Percentiles rank a stretch among this genome's conserved stretches.
Evolutionary conservation across 2,888 invertebrate species (phyloP).

Genomic region (Myopa tessellatipennis): DNA sequence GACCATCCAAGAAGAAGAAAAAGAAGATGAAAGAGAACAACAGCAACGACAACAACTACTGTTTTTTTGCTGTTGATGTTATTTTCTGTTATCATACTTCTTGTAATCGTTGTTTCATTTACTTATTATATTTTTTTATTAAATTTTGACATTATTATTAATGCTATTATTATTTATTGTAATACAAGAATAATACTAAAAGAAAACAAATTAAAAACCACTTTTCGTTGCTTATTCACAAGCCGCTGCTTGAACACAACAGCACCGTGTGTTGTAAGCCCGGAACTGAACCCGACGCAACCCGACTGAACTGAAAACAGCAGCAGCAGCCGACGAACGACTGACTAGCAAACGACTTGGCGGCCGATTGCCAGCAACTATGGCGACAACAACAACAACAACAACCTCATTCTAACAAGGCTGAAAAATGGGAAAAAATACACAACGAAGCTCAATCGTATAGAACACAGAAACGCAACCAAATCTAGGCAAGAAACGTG

Average conservation of each 20-base stretch:
- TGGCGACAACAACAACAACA: not conserved
- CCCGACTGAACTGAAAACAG: constrained; percentile 10
- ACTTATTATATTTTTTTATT: not conserved
- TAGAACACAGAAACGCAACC: not conserved
- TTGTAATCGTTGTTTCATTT: not conserved
- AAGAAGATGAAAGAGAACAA: no score
- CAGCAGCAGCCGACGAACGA: not conserved
- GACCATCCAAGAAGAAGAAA: no score
- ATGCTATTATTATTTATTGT: no score
- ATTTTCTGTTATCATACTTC: constrained; percentile 12
- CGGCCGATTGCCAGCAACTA: constrained; percentile 6
- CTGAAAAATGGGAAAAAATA: not conserved
- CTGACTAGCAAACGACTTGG: constrained; percentile 5
- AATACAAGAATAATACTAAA: not conserved
- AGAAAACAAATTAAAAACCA: not conserved
- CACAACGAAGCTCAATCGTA: no score
- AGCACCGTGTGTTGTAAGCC: constrained; percentile 42
- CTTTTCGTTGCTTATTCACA: not conserved
- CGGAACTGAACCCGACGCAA: constrained; percentile 43
- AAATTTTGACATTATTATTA: no score
- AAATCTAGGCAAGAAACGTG: not conserved
- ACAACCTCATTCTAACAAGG: not conserved
- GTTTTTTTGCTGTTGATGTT: not conserved
- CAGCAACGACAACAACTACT: not conserved
- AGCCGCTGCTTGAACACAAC: constrained; percentile 22